Evolutionary conservation across 2,888 invertebrate genomes (phyloP), one percentile per base, ranked within the genome.

Genomic region (Cantharis lateralis): DNA sequence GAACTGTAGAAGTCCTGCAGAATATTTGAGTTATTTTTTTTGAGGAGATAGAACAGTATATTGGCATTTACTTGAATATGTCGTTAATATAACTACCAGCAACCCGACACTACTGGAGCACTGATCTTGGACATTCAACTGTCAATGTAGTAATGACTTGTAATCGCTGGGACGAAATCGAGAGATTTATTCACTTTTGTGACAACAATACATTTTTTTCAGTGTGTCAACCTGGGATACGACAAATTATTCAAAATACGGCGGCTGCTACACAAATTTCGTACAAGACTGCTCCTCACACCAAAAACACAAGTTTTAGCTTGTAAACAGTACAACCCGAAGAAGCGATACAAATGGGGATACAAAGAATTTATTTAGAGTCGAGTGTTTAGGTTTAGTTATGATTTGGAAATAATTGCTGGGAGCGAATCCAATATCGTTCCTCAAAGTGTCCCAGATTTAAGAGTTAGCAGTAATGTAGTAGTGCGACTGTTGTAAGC

Each of bases 311-410:
- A 86, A 66, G 83, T 79, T 76, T 62, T 85, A 15, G 81, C 83
- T 4, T 20, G 84, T 13, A 84, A 82, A 64, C 84, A 86, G 78
- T 86, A 86, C 74, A 86, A 86, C 77, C 84, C 86, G 4, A 84
- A 83, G 75, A 86, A 86, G 76, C 84, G 83, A 16, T 86, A 83
- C 62, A 85, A 85, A 82, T 83, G n/a, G n/a, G n/a, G n/a, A n/a
- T n/a, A n/a, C n/a, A n/a, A n/a, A n/a, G n/a, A 83, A 66, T 83
- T 84, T 79, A 85, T 86, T 11, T 71, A n/a, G n/a, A n/a, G n/a
- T n/a, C n/a, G n/a, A n/a, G n/a, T 86, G 16, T 85, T 84, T 68
- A 85, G 86, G 0, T 87, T 86, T 72, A 85, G 85, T 61, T 86
- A 86, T 63, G 86, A 87, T 75, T 87, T 86, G 74, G 84, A 87